A percentile compares a stretch with the other conserved stretches of the same genome.
Evolutionary conservation across 2,113 vertebrate genomes (phyloP).

Genomic region (Cariama cristata): DNA sequence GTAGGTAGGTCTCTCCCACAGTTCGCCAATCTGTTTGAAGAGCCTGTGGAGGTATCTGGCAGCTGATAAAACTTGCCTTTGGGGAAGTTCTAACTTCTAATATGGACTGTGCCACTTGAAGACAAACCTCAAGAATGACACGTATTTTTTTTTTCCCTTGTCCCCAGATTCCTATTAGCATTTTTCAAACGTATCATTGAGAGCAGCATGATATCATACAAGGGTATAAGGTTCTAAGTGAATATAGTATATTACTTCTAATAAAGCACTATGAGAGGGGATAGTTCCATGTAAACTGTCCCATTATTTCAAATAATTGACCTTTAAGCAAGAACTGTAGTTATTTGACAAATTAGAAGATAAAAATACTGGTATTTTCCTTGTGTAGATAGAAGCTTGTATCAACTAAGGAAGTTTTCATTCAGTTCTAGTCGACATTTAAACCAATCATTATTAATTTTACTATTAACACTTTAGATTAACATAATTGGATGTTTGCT

Average conservation of each 20-base stretch:
- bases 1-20: fast-evolving
- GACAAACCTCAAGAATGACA: neutral
- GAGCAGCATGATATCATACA: neutral
- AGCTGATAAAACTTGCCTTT: neutral
- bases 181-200: neutral
- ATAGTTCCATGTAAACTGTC: neutral
- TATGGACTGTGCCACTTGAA: neutral
- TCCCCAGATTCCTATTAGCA: neutral
- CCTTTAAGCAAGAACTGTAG: neutral
- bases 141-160: neutral
- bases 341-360: neutral
- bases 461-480: neutral
- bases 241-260: neutral
- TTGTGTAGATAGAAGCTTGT: neutral
- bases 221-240: neutral
- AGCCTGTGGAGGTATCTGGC: neutral
- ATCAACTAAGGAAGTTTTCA: neutral
- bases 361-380: neutral
- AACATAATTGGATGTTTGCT: neutral
- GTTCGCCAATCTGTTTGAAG: neutral
- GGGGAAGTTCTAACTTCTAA: neutral
- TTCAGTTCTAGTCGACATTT: neutral
- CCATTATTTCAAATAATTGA: neutral
- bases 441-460: neutral
- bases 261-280: neutral